Percentiles rank a stretch among this genome's conserved stretches.
Evolutionary conservation across 2,888 invertebrate genomes (phyloP).

Genomic region (Chaetogeoica ovagalla): DNA sequence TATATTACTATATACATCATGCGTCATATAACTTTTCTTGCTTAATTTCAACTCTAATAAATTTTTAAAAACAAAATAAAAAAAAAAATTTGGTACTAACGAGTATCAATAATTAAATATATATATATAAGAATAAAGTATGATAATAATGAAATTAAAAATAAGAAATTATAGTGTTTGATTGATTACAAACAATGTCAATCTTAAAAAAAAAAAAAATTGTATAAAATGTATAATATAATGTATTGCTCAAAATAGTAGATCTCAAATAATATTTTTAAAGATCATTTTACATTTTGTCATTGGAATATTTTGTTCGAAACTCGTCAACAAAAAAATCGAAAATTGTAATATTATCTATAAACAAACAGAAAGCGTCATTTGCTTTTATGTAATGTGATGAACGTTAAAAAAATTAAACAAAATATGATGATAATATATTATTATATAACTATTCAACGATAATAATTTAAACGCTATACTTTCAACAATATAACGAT

Average conservation of each 20-base stretch:
- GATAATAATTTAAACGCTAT: slow-evolving; percentile 52
- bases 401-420: slow-evolving; percentile 6
- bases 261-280: not conserved
- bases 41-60: slow-evolving; percentile 42
- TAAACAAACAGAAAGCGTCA: too few species aligned
- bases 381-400: not conserved
- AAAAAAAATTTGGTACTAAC: slow-evolving; percentile 29
- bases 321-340: slow-evolving; percentile 24
- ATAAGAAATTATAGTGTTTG: slow-evolving; percentile 30
- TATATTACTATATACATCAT: not conserved
- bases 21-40: slow-evolving; percentile 9
- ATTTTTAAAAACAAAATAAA: slow-evolving; percentile 39
- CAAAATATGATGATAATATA: slow-evolving; percentile 22
- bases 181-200: slow-evolving; percentile 39
- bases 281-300: not conserved
- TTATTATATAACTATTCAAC: slow-evolving; percentile 46
- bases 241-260: slow-evolving; percentile 15
- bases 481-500: slow-evolving; percentile 51
- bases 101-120: slow-evolving; percentile 16
- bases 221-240: slow-evolving; percentile 22
- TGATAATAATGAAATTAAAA: slow-evolving; percentile 16
- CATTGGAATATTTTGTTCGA: slow-evolving; percentile 18
- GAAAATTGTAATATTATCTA: too few species aligned
- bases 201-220: not conserved
- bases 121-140: not conserved